Base-by-base conservation (phyloP, 2,888 invertebrate species). In the Eudasyphora cyanicolor region DNA sequence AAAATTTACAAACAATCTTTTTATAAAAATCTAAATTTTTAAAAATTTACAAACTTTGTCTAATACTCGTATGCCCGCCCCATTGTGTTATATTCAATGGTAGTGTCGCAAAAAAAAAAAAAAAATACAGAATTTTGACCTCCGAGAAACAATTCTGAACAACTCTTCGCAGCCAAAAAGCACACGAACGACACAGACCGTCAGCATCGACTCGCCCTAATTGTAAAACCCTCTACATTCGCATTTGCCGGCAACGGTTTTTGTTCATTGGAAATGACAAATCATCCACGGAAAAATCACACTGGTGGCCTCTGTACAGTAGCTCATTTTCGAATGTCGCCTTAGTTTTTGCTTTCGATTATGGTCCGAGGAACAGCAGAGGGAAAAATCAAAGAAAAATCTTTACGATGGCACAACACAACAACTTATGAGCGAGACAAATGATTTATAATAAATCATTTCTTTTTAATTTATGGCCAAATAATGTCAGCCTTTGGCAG, bases 391-490 rank as follows among this genome's bases (percentile, higher is more conserved):
- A 78, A 42, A 42, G 14, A 67, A 60, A 27, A 24, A 27, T 60
- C n/a, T 27, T 14, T 29, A 29, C 70, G 71, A 76, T 29, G 35
- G 10, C 70, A 54, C 64, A 67, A 74, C 62, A 42, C 42, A 57
- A n/a, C 60, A n/a, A n/a, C n/a, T n/a, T 60, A 67, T 81, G 84
- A n/a, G n/a, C n/a, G n/a, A n/a, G n/a, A 81, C 81, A 84, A 84
- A 84, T 81, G 17, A 49, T 54, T 74, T 78, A 42, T 24, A 81
- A 81, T 84, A 84, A 84, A 84, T 84, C 81, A 75, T 81, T 81
- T 51, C 21, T 81, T 54, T n/a, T 24, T 79, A 84, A 84, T 81
- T 81, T 81, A 84, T 81, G 54, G 78, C 32, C 76, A 69, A 64
- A 35, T 35, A 75, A 75, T 27, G 51, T 62, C 54, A 42, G 67